phyloP scores from a whole-genome alignment of 1,140 invertebrate species.

The Lethocerus indicus region DNA sequence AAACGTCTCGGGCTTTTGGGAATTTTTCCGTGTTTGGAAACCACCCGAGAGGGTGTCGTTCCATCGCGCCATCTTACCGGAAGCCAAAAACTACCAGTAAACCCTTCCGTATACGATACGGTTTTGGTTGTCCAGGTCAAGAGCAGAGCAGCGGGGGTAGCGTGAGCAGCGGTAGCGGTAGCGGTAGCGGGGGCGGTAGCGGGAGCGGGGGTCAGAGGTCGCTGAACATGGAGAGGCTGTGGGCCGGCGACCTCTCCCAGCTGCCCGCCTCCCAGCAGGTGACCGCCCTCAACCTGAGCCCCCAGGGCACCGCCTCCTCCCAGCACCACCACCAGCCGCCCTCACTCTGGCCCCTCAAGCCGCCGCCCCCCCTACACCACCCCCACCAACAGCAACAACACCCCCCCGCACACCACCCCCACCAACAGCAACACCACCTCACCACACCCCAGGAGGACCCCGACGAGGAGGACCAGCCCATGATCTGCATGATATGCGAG shows the following conservation, averaged over 20 bases:
- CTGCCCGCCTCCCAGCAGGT: conserved; percentile 64
- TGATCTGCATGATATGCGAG: conserved; percentile 97
- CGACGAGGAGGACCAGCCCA: conserved; percentile 80
- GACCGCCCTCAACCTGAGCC: conserved; percentile 54
- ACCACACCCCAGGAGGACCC: conserved; percentile 31
- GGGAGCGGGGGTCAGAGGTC: conserved; percentile 20
- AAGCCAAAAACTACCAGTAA: too few species aligned
- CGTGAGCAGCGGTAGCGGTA: conserved; percentile 18
- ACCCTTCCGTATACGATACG: too few species aligned
- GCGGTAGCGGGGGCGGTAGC: conserved; percentile 13
- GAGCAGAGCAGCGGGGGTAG: conserved; percentile 15
- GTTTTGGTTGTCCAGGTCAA: too few species aligned
- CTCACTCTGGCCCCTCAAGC: conserved; percentile 31
- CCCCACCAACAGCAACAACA: too few species aligned
- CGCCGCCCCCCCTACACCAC: conserved; percentile 26
- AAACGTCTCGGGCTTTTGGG: too few species aligned
- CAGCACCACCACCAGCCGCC: conserved; percentile 38
- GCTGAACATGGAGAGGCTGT: conserved; percentile 77
- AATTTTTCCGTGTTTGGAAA: too few species aligned
- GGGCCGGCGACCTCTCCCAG: conserved; percentile 71
- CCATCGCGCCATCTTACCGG: too few species aligned
- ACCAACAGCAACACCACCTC: conserved; percentile 25
- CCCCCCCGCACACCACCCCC: too few species aligned
- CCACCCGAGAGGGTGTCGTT: too few species aligned
- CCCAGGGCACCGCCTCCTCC: conserved; percentile 27